Conservation (phyloP, 2,797 vertebrate species). For the Cryptoblepharus egeriae region DNA sequence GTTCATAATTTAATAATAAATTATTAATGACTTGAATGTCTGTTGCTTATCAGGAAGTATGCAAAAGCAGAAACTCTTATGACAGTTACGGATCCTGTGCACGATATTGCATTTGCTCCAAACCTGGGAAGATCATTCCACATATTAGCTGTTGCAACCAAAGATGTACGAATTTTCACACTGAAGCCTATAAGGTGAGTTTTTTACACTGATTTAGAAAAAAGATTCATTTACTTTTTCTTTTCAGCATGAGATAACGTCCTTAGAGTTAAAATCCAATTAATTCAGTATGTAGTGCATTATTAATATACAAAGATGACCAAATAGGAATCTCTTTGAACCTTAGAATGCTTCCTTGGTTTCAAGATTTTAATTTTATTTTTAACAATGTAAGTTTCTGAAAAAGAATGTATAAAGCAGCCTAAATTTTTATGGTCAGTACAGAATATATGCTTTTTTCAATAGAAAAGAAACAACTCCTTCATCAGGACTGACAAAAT, state of each 20-base stretch:
- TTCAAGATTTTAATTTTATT: neutral
- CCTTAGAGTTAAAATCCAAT: neutral
- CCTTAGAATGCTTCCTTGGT: neutral
- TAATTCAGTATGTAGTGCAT: neutral
- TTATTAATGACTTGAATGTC: neutral
- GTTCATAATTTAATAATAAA: too few species aligned
- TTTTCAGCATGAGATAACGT: neutral
- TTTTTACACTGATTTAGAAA: slow-evolving; percentile 18
- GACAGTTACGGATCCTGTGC: slow-evolving; percentile 95
- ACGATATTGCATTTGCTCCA: slow-evolving; percentile 96
- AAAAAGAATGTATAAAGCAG: neutral
- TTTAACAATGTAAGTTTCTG: neutral
- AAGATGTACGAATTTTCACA: slow-evolving; percentile 97
- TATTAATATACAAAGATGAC: neutral
- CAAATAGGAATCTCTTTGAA: too few species aligned
- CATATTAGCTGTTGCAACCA: slow-evolving; percentile 94
- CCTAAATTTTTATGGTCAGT: neutral
- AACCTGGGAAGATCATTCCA: slow-evolving; percentile 97
- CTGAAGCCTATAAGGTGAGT: slow-evolving; percentile 93
- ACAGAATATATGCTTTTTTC: slow-evolving; percentile 42
- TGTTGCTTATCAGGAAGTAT: slow-evolving; percentile 85
- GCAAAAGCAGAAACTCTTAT: slow-evolving; percentile 94
- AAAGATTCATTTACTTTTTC: neutral
- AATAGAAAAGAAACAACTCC: slow-evolving; percentile 89
- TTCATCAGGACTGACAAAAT: slow-evolving; percentile 90